Evolutionary conservation across 2,797 vertebrate genomes (phyloP), one percentile per base, ranked within the genome.

Genomic region (Tenualosa thibaudeaui): DNA sequence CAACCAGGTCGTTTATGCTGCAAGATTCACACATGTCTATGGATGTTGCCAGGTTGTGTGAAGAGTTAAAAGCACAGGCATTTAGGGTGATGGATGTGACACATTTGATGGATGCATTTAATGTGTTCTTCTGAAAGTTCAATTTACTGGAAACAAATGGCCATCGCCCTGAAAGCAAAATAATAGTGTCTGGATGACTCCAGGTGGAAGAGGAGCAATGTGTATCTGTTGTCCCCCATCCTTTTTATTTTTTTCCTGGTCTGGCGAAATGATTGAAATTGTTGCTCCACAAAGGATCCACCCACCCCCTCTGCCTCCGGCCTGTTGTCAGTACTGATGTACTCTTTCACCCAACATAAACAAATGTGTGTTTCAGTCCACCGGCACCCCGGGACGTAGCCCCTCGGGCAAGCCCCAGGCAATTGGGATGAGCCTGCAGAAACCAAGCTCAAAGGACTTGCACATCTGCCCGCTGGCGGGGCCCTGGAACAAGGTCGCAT

Each of bases 71-170:
- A 37, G 9, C 65, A 65, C n/a, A 65, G 26, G 37, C 26, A 40
- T 71, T 71, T 71, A 37, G 65, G 31, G 37, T 71, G 65, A 71
- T 31, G 65, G 65, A 71, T 71, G 65, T 37, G 65, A 1, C 26
- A 9, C 13, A 26, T 71, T 31, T 71, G 65, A 71, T 71, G 65
- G 65, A 71, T 71, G 26, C 65, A 40, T 71, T 71, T 40, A 71
- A 71, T 71, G 65, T 37, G 65, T 71, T 71, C 65, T 71, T 40
- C 26, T 37, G 65, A 71, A 71, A 71, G 65, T 71, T 71, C 65
- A 71, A 71, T 71, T 71, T 71, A 71, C 26, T 71, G 65, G 65
- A 71, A 71, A 71, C 65, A 71, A 71, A 71, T 71, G 65, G 65
- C 65, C 65, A 71, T 71, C 26, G 26, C 26, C 65, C 65, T 71